A percentile compares a stretch with the other conserved stretches of the same genome.
These are phyloP conservation scores for Eretmochelys imbricata DNA, from an alignment of 2,113 vertebrate genomes.

Conservation along the genomic window DNA sequence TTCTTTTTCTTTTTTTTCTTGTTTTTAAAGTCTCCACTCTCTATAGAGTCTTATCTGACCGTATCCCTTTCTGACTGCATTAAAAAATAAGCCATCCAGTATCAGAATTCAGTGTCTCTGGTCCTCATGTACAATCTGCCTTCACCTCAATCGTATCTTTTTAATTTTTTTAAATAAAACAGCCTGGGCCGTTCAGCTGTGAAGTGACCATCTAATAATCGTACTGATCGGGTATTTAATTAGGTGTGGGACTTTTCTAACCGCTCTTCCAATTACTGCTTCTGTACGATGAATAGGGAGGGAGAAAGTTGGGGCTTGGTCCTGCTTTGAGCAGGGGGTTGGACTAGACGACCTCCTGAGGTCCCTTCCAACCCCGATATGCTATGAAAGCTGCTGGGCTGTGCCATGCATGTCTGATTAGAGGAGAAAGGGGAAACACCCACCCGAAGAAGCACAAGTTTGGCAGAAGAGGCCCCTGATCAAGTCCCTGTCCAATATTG, in stretches of 20 bases:
- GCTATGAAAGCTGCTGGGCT: neutral
- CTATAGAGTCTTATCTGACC: neutral
- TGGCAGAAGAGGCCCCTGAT: neutral
- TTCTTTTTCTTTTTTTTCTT: neutral
- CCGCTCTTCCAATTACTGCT: neutral
- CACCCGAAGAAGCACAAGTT: neutral
- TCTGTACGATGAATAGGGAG: neutral
- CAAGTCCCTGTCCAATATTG: neutral
- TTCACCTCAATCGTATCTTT: neutral
- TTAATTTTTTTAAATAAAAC: too few species aligned
- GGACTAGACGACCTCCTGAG: too few species aligned
- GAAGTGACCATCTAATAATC: neutral
- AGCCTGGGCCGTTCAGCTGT: neutral
- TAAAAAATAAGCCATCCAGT: neutral
- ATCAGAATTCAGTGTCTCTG: neutral
- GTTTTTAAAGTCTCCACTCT: neutral
- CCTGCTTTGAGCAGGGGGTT: too few species aligned
- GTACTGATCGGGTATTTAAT: conserved; percentile 46
- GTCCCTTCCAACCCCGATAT: too few species aligned
- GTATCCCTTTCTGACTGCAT: neutral
- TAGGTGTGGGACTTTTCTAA: neutral
- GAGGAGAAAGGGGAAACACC: rapidly evolving
- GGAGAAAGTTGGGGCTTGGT: too few species aligned
- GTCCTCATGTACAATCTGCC: neutral
- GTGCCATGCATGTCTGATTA: neutral